Evolutionary conservation across 2,113 vertebrate species (phyloP), one percentile per base, ranked within the genome.

Genomic region (Lepisosteus osseus): DNA sequence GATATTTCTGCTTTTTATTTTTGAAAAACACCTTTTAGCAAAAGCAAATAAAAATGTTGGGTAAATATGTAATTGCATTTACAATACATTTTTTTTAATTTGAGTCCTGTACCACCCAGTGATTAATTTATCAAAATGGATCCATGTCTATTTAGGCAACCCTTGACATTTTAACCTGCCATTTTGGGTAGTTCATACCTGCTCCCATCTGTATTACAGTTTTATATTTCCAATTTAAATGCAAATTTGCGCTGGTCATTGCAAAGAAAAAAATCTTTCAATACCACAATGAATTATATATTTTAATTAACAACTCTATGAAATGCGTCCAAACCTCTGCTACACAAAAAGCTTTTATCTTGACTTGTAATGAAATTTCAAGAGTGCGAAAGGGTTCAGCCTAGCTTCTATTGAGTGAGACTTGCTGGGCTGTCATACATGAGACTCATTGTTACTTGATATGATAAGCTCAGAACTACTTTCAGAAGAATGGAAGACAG

Each of bases 201-300:
- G 63, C 69, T 72, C 40, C 61, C 15, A 43, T 65, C 42, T 68
- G 65, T 67, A 73, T 76, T 74, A 57, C 69, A 65, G 65, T 42
- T 65, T 54, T 64, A 73, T 72, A 70, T 77, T 78, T 76, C 75
- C 72, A 77, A 82, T 84, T 84, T 84, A 84, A 84, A 84, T 82
- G 80, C 78, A 76, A 82, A 82, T 80, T 67, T 72, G 71, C 17
- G 73, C 55, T 43, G 72, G 67, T 72, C 72, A 79, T 82, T 68
- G 65, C 67, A 78, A 73, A 83, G 40, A 70, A 54, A 79, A 85
- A 82, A 89, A 86, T 86, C 78, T 86, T 86, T 86, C 82, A 70
- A 79, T 72, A 74, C 76, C 17, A 72, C 70, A 68, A 89, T 89
- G 85, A 90, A 91, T 91, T 88, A 88, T 90, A 90, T 88, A 90